Base-by-base conservation (phyloP, 1,140 invertebrate genomes). In the Drosophila repleta region DNA sequence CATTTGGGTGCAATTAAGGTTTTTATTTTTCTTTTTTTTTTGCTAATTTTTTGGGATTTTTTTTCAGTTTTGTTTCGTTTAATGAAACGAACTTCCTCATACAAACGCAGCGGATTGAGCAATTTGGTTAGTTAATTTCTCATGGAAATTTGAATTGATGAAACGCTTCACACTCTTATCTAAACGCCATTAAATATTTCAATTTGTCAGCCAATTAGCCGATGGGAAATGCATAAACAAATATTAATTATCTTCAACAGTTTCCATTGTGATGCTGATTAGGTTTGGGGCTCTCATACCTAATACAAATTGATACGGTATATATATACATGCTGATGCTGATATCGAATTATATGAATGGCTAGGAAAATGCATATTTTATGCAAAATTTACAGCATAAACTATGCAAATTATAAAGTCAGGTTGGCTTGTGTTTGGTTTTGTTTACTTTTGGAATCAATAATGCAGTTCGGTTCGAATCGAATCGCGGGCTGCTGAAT, bases 1-100 rank as follows among this genome's bases (percentile, higher is more conserved):
- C 82, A 87, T 81, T 75, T 67, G 46, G 52, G 80, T 56, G 80
- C 77, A 84, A 84, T 84, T 85, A 84, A 76, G 68, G 74, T 66
- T 63, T 79, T 62, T 8, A 45, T 76, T 61, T 74, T 74, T 66
- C 60, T 79, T 62, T 8, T 48, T 76, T 61, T 74, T 74, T 58
- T 15, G 32, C 32, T 58, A 20, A 21, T 46, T 46, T 57, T 24
- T 35, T 29, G 29, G 17, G 43, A 18, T 20, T 18, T 7, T 41
- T 20, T 32, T 64, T n/a, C 18, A 1, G n/a, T 17, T 41, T 39
- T 20, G 17, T 64, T 63, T 70, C 18, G 13, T 20, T 41, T 66
- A 65, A 65, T 48, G 53, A 66, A 67, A 60, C 46, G 15, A 46
- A 72, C 69, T 72, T 72, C 69, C 69, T 72, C 39, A 46, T 53